phyloP scores from a whole-genome alignment of 2,797 vertebrate genomes.

The Protosalanx chinensis region DNA sequence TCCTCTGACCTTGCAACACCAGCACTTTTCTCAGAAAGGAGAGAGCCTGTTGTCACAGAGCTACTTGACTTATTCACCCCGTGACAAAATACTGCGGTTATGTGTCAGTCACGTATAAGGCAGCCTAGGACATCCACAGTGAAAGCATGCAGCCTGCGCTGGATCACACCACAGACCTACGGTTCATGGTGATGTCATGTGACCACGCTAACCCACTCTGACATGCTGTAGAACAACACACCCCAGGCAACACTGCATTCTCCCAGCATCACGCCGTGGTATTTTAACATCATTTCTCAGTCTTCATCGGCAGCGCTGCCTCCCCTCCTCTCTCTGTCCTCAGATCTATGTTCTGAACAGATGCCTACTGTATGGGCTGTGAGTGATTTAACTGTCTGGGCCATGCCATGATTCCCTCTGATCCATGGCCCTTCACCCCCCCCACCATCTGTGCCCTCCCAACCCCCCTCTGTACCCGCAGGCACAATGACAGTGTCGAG shows the following conservation, averaged over 20 bases:
- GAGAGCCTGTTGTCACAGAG: conserved; percentile 50
- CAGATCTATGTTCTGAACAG: not conserved
- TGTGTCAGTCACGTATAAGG: not conserved
- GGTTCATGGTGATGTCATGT: too few species aligned
- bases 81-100: not conserved
- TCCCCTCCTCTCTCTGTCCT: conserved; percentile 43
- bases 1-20: conserved; percentile 20
- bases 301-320: not conserved
- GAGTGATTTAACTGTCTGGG: conserved; percentile 32
- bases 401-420: conserved; percentile 32
- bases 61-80: conserved; percentile 25
- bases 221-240: too few species aligned
- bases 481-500: not conserved
- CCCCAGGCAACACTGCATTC: too few species aligned
- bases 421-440: conserved; percentile 20
- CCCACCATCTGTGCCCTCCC: conserved; percentile 2
- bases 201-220: too few species aligned
- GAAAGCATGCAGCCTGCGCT: not conserved
- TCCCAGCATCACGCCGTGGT: too few species aligned
- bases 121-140: not conserved
- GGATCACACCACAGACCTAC: too few species aligned
- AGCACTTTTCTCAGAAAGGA: conserved; percentile 34
- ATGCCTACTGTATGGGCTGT: conserved; percentile 6
- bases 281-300: not conserved
- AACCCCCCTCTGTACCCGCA: not conserved